A percentile compares a stretch with the other conserved stretches of the same genome.
phyloP scores from a whole-genome alignment of 2,888 invertebrate species.

The Aplocera efformata region DNA sequence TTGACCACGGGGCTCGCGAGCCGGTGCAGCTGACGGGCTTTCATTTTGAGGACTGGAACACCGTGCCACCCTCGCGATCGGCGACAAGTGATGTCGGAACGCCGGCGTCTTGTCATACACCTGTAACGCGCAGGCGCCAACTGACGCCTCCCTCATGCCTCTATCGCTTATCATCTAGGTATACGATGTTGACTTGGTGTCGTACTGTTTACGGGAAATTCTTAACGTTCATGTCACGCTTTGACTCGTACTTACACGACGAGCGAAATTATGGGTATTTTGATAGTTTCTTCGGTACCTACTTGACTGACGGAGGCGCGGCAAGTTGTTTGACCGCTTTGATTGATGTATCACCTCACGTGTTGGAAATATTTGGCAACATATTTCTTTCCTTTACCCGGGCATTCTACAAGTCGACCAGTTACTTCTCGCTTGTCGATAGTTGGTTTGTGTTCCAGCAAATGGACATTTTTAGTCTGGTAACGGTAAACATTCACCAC shows the following conservation, averaged over 20 bases:
- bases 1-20: slow-evolving; percentile 48
- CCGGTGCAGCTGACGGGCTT: slow-evolving; percentile 62
- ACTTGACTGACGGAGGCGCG: slow-evolving; percentile 17
- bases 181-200: slow-evolving; percentile 59
- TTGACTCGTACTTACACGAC: slow-evolving; percentile 6
- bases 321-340: slow-evolving; percentile 15
- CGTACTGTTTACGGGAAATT: slow-evolving; percentile 45
- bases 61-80: slow-evolving; percentile 27
- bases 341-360: too few relatives aligned
- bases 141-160: slow-evolving; percentile 48
- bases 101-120: slow-evolving; percentile 48
- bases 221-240: slow-evolving; percentile 35
- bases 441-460: too few relatives aligned
- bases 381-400: too few relatives aligned
- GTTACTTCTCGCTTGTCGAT: too few relatives aligned
- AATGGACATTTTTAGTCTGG: too few relatives aligned
- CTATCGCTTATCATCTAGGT: slow-evolving; percentile 56
- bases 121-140: slow-evolving; percentile 65
- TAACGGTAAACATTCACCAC: too few relatives aligned
- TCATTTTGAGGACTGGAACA: slow-evolving; percentile 44
- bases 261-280: slow-evolving; percentile 16
- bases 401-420: too few relatives aligned
- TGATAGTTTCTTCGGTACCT: slow-evolving; percentile 11
- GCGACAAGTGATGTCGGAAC: slow-evolving; percentile 26
- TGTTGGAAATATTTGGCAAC: background rate